Evolutionary conservation across 1,140 invertebrate species (phyloP), one percentile per base, ranked within the genome.

Genomic region (Leptopilina boulardi): DNA sequence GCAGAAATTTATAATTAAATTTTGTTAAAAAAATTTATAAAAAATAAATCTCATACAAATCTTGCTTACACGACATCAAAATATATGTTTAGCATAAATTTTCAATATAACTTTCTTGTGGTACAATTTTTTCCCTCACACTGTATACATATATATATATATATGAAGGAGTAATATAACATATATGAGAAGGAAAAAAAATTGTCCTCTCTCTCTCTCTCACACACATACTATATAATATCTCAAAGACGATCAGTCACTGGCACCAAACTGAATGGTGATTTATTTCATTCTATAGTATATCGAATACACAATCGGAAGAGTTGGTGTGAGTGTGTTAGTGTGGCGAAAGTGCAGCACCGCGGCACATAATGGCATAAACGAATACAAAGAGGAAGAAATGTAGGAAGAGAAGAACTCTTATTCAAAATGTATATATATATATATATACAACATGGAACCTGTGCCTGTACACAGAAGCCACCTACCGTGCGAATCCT

Each of bases 401-500:
- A 26, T 66, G 21, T 30, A n/a, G 59, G 26, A 30, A 66, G 26
- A 30, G 23, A 23, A 30, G n/a, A 15, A 3, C 34, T 38, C 34
- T 38, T 38, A 38, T 38, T 38, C 11, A 23, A 66, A 11, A 15
- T 30, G 59, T 66, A 21, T 15, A 15, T 66, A 21, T 15, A 15
- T 9, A 9, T 38, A 38, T 66, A 21, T 6, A 23, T 66, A 66
- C 59, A 59, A 51, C 47, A 51, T 18, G 18, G 47, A 51, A 51
- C 47, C 47, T 51, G 47, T 51, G 3, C 47, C 54, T 23, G 18
- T 59, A 77, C 74, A 76, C 73, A 70, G 79, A 38, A 82, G 77
- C 71, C 81, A 84, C 81, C 83, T 77, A 80, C 76, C 84, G 81
- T 83, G 84, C 80, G 83, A 84, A 84, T 78, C 77, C 78, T 81